Base-by-base conservation (phyloP, 2,888 invertebrate genomes). In the Ormia ochracea region DNA sequence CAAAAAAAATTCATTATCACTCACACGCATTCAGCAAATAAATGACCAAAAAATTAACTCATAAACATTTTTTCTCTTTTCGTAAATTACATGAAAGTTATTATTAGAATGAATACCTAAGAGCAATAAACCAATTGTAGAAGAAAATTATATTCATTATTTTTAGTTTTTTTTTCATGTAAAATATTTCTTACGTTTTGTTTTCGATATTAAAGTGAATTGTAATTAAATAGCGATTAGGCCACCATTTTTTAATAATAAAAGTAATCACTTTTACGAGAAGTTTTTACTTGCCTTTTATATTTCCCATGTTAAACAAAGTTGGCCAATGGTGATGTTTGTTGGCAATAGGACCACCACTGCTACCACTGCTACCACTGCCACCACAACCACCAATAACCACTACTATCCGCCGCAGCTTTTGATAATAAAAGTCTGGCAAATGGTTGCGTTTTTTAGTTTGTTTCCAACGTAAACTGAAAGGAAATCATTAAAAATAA, bases 171-270 rank as follows among this genome's bases (percentile, higher is more conserved):
- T 65, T 50, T 41, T 56, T 52, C 58, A 54, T 76, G 75, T 76
- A 76, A 72, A 72, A 59, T 69, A 61, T 66, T 68, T 45, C 14
- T 1, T 52, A 31, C 33, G 26, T 59, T 66, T 65, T 59, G 23
- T 36, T 73, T 78, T 70, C 72, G 66, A 76, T 80, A 76, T 76
- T 52, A 72, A 76, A 76, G 78, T 70, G 69, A 81, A 75, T 82
- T 80, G 83, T 83, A 83, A 83, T 89, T 89, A 89, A 89, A 89
- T 89, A 88, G 89, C 87, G 89, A 89, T 89, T 89, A 89, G 89
- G 88, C 89, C 88, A 88, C 88, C 89, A 88, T 89, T 88, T 89
- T 89, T 85, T 84, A 86, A 52, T 3, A 66, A 48, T 41, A 68
- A 83, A 56, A 58, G 85, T 48, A 41, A 56, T 61, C 56, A 73